Conservation (phyloP, 2,888 invertebrate genomes). For the Aelia acuminata region DNA sequence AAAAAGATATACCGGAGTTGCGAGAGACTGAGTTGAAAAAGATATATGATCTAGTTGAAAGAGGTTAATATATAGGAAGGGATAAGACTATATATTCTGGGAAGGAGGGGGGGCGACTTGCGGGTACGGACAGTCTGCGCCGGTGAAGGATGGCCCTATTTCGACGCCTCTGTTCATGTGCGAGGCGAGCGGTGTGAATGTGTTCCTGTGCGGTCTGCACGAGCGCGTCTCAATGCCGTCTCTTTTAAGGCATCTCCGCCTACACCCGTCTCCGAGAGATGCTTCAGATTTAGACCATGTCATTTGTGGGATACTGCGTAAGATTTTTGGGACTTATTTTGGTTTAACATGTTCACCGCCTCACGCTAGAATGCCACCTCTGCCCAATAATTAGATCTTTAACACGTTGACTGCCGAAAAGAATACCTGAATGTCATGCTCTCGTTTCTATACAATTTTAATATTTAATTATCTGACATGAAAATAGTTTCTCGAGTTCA, state of each 20-base stretch:
- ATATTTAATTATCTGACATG: no score
- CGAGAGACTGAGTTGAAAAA: conserved; percentile 22
- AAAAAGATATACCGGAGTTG: not conserved
- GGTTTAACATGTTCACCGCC: no score
- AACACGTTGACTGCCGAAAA: no score
- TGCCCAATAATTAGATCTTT: no score
- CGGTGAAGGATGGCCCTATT: conserved; percentile 21
- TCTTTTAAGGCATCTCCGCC: not conserved
- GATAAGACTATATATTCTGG: conserved; percentile 21
- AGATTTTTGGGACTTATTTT: not conserved
- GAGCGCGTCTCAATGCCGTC: not conserved
- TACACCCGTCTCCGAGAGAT: not conserved
- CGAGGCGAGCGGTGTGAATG: not conserved
- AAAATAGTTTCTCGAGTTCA: no score
- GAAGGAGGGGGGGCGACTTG: not conserved
- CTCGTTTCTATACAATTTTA: no score
- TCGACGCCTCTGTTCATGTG: not conserved
- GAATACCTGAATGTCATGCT: no score
- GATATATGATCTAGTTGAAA: conserved; percentile 45
- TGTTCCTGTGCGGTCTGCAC: not conserved
- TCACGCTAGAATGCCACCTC: no score
- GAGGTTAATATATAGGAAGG: conserved; percentile 31
- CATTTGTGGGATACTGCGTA: no score
- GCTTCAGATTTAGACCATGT: no score
- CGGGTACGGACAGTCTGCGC: not conserved